phyloP scores from a whole-genome alignment of 2,113 vertebrate species.

The Choloepus hoffmanni region DNA sequence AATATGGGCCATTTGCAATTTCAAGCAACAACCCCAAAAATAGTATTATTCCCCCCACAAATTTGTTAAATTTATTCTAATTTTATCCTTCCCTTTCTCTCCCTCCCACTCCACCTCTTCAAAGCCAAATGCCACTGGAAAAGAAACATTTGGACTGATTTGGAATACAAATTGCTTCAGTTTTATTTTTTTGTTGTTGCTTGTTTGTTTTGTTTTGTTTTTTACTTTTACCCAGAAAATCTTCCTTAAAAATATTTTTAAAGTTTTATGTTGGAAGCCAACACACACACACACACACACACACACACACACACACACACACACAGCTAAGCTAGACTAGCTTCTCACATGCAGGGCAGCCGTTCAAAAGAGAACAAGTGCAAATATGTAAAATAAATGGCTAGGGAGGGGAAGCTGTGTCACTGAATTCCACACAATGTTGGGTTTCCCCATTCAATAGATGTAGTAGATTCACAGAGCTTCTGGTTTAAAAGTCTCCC shows the following conservation, averaged over 20 bases:
- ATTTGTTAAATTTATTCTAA: constrained; percentile 65
- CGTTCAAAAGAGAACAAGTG: background rate
- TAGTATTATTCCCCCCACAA: constrained; percentile 27
- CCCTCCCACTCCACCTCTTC: constrained; percentile 63
- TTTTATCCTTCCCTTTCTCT: constrained; percentile 61
- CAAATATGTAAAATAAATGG: background rate
- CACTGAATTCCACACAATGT: background rate
- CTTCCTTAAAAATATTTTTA: constrained; percentile 10
- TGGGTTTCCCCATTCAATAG: background rate
- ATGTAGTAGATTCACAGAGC: background rate
- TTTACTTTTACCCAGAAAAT: constrained; percentile 49
- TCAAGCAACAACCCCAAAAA: background rate
- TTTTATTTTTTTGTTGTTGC: too few relatives aligned
- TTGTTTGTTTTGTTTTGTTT: background rate
- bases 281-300: background rate
- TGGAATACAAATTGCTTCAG: background rate
- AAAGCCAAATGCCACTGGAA: constrained; percentile 63
- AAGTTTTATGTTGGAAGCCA: constrained; percentile 1
- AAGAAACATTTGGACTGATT: background rate
- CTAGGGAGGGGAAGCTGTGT: background rate
- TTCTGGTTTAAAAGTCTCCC: background rate
- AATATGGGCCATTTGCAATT: background rate
- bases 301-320: background rate
- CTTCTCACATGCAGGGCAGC: background rate
- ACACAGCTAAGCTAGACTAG: background rate